Percentiles rank a stretch among this genome's conserved stretches.
Conservation (phyloP, 2,113 vertebrate species). For the Donacobius atricapilla region DNA sequence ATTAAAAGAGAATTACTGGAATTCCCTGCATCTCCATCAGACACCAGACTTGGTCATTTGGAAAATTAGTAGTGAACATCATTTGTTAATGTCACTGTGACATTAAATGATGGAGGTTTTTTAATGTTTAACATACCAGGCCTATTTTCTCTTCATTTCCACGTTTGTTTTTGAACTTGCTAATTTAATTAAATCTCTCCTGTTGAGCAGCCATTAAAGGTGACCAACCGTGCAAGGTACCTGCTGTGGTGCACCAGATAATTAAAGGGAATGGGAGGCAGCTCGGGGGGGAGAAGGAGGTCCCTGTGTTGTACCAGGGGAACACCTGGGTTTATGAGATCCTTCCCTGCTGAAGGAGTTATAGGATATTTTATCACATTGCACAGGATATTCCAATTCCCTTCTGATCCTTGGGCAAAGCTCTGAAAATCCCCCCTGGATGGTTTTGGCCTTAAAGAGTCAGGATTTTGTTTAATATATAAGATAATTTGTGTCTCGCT, state of each 20-base stretch:
- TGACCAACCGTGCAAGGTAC: conserved; percentile 60
- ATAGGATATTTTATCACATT: neutral
- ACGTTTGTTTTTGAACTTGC: conserved; percentile 47
- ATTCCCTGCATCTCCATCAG: conserved; percentile 65
- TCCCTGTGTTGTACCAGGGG: neutral
- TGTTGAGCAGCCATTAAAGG: conserved; percentile 72
- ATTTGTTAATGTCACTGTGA: conserved; percentile 77
- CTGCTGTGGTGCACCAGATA: conserved; percentile 66
- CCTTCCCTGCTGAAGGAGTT: neutral
- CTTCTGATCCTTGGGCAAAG: neutral
- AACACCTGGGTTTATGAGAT: neutral
- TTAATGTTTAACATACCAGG: conserved; percentile 49
- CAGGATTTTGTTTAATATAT: neutral
- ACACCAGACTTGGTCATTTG: conserved; percentile 64
- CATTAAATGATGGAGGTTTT: conserved; percentile 47
- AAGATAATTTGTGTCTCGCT: neutral
- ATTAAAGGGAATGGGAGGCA: conserved; percentile 52
- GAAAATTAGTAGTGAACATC: conserved; percentile 77
- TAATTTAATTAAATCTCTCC: conserved; percentile 81
- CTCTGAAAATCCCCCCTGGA: neutral
- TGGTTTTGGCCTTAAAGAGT: neutral
- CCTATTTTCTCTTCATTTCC: conserved; percentile 44
- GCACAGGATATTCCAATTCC: neutral
- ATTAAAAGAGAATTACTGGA: conserved; percentile 61
- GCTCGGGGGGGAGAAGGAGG: neutral